Evolutionary conservation across 2,113 vertebrate genomes (phyloP), one percentile per base, ranked within the genome.

Genomic region (Copsychus sechellarum): DNA sequence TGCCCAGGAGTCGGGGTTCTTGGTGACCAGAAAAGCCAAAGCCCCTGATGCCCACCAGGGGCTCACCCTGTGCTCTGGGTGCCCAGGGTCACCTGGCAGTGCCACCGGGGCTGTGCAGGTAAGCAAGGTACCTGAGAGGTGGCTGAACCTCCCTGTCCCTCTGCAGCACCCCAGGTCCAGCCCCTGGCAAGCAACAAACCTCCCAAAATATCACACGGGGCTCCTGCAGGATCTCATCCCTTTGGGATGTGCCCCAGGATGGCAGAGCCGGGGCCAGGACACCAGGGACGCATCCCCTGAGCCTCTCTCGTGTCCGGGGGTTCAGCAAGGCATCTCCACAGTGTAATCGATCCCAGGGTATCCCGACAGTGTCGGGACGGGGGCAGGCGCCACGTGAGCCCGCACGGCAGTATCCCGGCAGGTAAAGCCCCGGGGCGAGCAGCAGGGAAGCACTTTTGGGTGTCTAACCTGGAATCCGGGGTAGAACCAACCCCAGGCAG

Each of bases 41-140:
- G 36, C 4, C 43, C 0, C 1, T 5, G 43, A 19, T 4, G 1
- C 18, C 33, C 66, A 22, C 18, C 14, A 0, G 0, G 11, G 22
- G 14, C 34, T 60, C 56, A 24, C 4, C 33, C 36, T 0, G 1
- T 10, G 23, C 23, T 29, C 42, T n/a, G 34, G 4, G 11, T 9
- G 4, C 60, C 58, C 57, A 31, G 16, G 18, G 18, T 17, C 58
- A 61, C 80, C 42, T 36, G 65, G 58, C 42, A 74, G 42, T 2
- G 20, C 7, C 71, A 14, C n/a, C 4, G 45, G n/a, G 25, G 36
- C 58, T 3, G 15, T 7, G 22, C 0, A 14, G 36, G 26, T 29
- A 18, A 57, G 9, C 7, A 11, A 51, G 43, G 25, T 16, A 14
- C 56, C 62, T 21, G 23, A 67, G 60, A 28, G 51, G 5, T 7